Evolutionary conservation across 2,888 invertebrate species (phyloP).

Genomic region (Acanthopleura granulata): DNA sequence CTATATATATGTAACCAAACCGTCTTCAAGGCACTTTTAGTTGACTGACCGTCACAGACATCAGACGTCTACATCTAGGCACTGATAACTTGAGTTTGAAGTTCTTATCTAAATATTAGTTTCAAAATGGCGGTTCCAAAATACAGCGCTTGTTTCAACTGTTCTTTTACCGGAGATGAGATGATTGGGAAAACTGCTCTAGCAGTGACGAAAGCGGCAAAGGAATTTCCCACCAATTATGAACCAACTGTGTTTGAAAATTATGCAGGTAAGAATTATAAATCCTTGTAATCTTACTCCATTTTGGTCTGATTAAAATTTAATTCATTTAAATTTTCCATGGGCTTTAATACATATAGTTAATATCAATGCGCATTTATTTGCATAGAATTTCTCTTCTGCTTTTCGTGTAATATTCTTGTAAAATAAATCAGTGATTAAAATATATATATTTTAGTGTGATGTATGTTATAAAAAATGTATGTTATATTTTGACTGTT

Average conservation of each 20-base stretch:
- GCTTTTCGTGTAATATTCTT: background rate
- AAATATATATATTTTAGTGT: no score
- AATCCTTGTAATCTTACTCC: background rate
- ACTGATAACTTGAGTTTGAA: no score
- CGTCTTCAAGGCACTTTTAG: no score
- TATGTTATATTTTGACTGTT: background rate
- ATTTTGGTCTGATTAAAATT: background rate
- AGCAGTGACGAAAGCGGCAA: background rate
- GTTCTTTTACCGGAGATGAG: slow-evolving; percentile 11
- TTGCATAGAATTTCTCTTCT: background rate
- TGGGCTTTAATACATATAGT: background rate
- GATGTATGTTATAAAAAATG: no score
- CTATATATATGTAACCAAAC: no score
- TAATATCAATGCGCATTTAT: background rate
- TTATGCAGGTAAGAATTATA: slow-evolving; percentile 5
- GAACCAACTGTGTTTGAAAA: slow-evolving; percentile 15
- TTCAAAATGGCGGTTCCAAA: background rate
- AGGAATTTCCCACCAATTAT: background rate
- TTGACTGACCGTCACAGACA: no score
- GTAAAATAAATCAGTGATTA: background rate
- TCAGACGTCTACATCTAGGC: no score
- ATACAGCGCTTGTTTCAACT: background rate
- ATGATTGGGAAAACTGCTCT: background rate
- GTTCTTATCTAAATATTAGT: no score
- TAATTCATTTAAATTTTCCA: background rate